Conservation (phyloP, 1,140 invertebrate genomes). For the Sycobia sp. region DNA sequence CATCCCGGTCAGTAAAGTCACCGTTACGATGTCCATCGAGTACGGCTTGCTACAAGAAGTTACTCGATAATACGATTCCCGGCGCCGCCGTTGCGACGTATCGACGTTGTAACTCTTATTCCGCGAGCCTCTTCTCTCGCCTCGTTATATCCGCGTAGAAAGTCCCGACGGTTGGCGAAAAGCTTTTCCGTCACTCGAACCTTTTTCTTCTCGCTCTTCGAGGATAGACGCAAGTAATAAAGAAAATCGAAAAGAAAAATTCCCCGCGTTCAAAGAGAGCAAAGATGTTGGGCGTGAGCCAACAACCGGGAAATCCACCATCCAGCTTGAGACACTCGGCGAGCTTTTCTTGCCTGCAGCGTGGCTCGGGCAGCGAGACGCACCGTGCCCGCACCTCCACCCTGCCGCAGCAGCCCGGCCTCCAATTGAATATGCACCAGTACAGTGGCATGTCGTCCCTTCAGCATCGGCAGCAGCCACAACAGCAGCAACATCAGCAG, state of each 20-base stretch:
- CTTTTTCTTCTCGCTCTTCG: too few relatives aligned
- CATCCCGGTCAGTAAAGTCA: background rate
- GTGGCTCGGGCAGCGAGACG: constrained; percentile 50
- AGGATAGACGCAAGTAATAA: too few relatives aligned
- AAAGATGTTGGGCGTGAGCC: constrained; percentile 60
- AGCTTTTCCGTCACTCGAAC: too few relatives aligned
- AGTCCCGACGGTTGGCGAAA: background rate
- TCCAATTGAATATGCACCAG: constrained; percentile 39
- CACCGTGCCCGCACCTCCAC: constrained; percentile 62
- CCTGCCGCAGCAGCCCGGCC: constrained; percentile 54
- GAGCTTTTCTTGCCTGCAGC: constrained; percentile 62
- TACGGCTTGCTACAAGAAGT: constrained; percentile 6
- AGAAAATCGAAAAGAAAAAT: too few relatives aligned
- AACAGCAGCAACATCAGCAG: too few relatives aligned
- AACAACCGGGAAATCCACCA: constrained; percentile 56
- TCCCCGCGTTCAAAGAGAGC: too few relatives aligned
- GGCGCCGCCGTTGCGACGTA: too few relatives aligned
- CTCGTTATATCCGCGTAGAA: background rate
- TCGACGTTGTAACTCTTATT: too few relatives aligned
- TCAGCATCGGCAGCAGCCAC: constrained; percentile 38
- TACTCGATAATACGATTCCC: too few relatives aligned
- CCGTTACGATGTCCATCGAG: constrained; percentile 2
- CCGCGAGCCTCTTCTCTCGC: too few relatives aligned
- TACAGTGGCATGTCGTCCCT: constrained; percentile 48
- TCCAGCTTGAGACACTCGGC: constrained; percentile 62